These are phyloP conservation scores for Eustalomyia histrio DNA, from an alignment of 2,888 invertebrate species.

Conservation along the genomic window DNA sequence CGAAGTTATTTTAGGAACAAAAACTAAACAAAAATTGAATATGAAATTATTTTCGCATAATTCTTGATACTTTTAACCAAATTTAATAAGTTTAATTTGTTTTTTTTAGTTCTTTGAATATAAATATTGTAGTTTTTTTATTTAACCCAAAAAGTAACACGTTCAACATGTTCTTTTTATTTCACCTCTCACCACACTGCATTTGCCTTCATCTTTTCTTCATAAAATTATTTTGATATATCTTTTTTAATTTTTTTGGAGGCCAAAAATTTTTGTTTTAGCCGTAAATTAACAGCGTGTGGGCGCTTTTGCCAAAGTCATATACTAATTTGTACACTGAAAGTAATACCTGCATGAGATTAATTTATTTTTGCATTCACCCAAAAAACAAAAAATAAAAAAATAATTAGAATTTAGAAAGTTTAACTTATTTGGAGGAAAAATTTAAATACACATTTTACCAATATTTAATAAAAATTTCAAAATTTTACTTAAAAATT, in stretches of 20 bases:
- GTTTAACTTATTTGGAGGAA: no score
- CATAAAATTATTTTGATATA: constrained; percentile 6
- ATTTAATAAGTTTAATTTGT: constrained; percentile 1
- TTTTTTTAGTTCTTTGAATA: constrained; percentile 10
- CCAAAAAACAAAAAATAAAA: no score
- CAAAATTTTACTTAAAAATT: no score
- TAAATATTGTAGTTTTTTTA: not conserved
- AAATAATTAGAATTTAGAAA: no score
- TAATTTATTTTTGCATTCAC: no score
- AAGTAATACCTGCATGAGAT: no score
- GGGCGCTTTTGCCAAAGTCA: constrained; percentile 43
- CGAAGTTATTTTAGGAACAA: constrained; percentile 32
- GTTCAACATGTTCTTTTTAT: constrained; percentile 18
- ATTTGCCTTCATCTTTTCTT: constrained; percentile 15
- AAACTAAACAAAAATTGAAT: constrained; percentile 22
- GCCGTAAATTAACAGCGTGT: constrained; percentile 44
- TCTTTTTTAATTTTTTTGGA: constrained; percentile 45
- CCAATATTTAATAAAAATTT: no score
- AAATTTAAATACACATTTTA: no score
- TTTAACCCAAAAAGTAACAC: constrained; percentile 27
- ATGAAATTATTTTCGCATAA: constrained; percentile 26
- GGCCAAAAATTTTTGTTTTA: constrained; percentile 42
- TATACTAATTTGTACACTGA: not conserved
- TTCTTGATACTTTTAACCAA: constrained; percentile 20
- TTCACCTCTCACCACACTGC: constrained; percentile 16